These are phyloP conservation scores for Brachionus paranguensis DNA, from an alignment of 1,140 invertebrate species.

Conservation along the genomic window DNA sequence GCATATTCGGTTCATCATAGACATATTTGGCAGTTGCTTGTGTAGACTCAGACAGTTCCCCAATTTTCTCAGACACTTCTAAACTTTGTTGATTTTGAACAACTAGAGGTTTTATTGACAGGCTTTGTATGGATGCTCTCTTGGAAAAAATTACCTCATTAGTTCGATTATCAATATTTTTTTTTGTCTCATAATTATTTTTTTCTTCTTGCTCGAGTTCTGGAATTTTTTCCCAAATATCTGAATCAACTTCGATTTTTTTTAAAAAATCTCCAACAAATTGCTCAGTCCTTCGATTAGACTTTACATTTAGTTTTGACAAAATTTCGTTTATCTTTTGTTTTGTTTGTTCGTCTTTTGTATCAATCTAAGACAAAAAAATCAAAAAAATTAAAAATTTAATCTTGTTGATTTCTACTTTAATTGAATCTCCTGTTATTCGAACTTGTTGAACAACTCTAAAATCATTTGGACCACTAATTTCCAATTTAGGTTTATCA, in stretches of 20 bases:
- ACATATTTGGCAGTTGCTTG: background rate
- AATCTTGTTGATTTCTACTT: background rate
- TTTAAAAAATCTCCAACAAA: conserved; percentile 16
- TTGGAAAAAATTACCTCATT: background rate
- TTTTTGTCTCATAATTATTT: background rate
- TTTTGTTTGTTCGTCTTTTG: background rate
- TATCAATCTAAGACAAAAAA: background rate
- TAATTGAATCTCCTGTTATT: background rate
- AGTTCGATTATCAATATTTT: background rate
- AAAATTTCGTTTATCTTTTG: background rate
- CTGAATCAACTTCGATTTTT: background rate
- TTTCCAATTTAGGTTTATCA: background rate
- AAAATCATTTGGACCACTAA: conserved; percentile 12
- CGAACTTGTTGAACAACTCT: background rate
- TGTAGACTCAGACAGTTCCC: background rate
- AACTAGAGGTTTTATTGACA: background rate
- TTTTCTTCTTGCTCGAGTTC: background rate
- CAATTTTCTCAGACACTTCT: background rate
- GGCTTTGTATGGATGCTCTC: background rate
- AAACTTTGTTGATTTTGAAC: background rate
- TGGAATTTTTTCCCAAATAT: background rate
- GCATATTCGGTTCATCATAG: background rate
- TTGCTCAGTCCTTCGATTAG: background rate
- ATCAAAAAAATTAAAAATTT: background rate
- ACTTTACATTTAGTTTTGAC: conserved; percentile 7